Evolutionary conservation across 2,797 vertebrate species (phyloP).

Genomic region (Peromyscus nudipes): DNA sequence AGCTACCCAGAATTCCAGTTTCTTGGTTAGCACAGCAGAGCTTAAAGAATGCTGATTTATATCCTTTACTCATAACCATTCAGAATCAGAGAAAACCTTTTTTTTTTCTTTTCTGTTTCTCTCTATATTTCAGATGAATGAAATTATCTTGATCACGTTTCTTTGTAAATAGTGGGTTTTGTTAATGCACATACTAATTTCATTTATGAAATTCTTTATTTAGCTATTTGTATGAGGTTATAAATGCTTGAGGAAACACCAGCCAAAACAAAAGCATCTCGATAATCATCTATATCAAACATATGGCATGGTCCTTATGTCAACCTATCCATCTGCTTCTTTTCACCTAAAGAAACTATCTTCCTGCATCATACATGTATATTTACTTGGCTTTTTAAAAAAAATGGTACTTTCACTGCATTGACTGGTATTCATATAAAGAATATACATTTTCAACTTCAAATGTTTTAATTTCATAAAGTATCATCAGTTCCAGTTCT

Average conservation of each 20-base stretch:
- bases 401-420: neutral
- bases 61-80: neutral
- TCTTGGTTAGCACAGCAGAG: neutral
- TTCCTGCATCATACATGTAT: neutral
- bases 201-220: constrained; percentile 26
- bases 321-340: constrained; percentile 15
- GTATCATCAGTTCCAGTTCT: constrained; percentile 8
- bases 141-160: neutral
- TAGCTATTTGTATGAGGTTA: constrained; percentile 28
- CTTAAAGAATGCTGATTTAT: constrained; percentile 29
- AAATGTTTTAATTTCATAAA: constrained; percentile 33
- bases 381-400: neutral
- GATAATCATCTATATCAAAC: constrained; percentile 1
- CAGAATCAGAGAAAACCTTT: neutral
- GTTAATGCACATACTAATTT: constrained; percentile 13
- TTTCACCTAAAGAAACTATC: constrained; percentile 11
- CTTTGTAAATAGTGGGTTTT: neutral
- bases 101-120: neutral
- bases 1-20: constrained; percentile 13
- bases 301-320: neutral
- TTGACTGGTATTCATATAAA: neutral
- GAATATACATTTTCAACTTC: constrained; percentile 54
- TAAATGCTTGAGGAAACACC: constrained; percentile 46
- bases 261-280: constrained; percentile 46
- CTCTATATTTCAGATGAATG: constrained; percentile 29